phyloP scores from a whole-genome alignment of 2,888 invertebrate species.

The Trimorus sp. region DNA sequence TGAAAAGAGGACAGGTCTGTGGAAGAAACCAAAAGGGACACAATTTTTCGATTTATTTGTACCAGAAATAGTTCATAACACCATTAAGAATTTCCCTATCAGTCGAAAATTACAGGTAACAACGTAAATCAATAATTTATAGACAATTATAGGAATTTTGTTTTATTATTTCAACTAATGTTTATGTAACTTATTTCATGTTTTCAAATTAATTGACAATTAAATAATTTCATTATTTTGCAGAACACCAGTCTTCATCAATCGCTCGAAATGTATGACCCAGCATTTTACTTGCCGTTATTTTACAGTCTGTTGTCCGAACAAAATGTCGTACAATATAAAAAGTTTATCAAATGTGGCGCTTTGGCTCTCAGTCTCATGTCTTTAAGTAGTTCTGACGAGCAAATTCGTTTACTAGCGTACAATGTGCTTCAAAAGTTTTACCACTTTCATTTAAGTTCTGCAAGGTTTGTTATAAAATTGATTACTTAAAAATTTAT shows the following conservation, averaged over 20 bases:
- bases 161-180: no score
- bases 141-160: no score
- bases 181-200: no score
- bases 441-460: conserved; percentile 87
- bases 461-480: conserved; percentile 83
- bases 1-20: conserved; percentile 84
- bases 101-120: conserved; percentile 83
- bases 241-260: conserved; percentile 67
- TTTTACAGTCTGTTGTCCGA: conserved; percentile 89
- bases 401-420: conserved; percentile 87
- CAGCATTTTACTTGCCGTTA: conserved; percentile 90
- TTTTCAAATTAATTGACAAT: no score
- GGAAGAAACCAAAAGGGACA: conserved; percentile 88
- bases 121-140: no score
- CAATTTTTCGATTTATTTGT: conserved; percentile 89
- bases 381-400: conserved; percentile 87
- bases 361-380: conserved; percentile 87
- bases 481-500: no score
- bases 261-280: conserved; percentile 87
- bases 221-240: conserved; percentile 51
- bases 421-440: conserved; percentile 89
- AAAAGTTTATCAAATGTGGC: conserved; percentile 87
- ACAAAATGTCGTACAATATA: conserved; percentile 88
- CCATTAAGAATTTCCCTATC: conserved; percentile 88
- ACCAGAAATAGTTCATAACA: conserved; percentile 85